phyloP scores from a whole-genome alignment of 2,888 invertebrate genomes.

The Zygogramma bicolorata region DNA sequence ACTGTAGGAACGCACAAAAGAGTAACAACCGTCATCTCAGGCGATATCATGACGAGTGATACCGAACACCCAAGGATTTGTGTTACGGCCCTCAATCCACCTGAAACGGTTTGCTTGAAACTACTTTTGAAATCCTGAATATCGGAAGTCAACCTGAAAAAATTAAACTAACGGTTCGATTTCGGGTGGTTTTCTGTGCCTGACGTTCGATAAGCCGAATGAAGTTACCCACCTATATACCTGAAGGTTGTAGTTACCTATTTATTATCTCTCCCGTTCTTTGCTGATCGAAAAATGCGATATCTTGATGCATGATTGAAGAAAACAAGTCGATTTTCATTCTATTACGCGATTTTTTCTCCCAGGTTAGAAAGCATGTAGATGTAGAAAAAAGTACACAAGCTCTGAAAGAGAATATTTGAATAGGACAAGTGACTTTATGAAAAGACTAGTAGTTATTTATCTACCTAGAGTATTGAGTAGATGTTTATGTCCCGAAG shows the following conservation, averaged over 20 bases:
- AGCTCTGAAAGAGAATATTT: constrained; percentile 69
- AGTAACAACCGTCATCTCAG: constrained; percentile 88
- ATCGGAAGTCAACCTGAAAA: constrained; percentile 86
- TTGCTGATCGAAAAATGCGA: constrained; percentile 91
- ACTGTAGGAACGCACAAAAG: constrained; percentile 88
- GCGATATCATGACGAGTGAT: constrained; percentile 88
- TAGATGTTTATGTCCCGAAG: too few relatives aligned
- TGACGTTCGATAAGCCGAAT: neutral
- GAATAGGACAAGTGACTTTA: too few relatives aligned
- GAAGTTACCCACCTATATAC: neutral
- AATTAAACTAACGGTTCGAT: neutral
- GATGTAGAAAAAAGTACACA: constrained; percentile 92
- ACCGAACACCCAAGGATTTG: constrained; percentile 86
- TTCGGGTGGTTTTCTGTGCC: neutral
- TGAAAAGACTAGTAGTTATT: too few relatives aligned
- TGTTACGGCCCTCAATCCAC: constrained; percentile 87
- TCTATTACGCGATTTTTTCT: constrained; percentile 85
- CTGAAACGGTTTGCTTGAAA: constrained; percentile 93
- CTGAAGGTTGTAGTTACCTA: constrained; percentile 69
- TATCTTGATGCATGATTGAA: constrained; percentile 87
- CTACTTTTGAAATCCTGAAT: constrained; percentile 98
- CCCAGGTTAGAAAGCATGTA: constrained; percentile 88
- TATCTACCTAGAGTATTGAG: too few relatives aligned
- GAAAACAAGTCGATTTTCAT: constrained; percentile 86
- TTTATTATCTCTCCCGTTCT: constrained; percentile 94